Conservation (phyloP, 2,113 vertebrate species). For the Galbula dea region DNA sequence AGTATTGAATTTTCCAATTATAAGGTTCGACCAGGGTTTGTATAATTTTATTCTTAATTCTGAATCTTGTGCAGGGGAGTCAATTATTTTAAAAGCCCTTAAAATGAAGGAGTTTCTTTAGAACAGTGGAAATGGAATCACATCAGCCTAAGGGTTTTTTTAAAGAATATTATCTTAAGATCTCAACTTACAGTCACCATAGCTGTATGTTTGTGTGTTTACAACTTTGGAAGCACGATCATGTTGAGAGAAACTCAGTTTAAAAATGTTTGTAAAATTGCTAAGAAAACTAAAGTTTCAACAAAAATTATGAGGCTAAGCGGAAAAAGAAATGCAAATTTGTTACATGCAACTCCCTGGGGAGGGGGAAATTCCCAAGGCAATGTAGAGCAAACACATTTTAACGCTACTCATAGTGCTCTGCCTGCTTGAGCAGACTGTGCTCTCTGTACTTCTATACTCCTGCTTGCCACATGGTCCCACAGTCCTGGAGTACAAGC, state of each 20-base stretch:
- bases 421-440: not conserved
- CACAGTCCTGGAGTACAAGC: not conserved
- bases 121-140: not conserved
- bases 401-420: not conserved
- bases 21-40: not conserved
- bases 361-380: not conserved
- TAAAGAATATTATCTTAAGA: not conserved
- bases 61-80: not conserved
- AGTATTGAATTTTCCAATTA: not conserved
- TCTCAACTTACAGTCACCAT: not conserved
- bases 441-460: not conserved
- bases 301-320: not conserved
- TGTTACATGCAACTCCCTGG: fast-evolving
- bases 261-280: not conserved
- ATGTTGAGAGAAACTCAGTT: not conserved
- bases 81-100: not conserved
- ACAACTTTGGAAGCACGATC: not conserved
- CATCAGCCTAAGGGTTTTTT: not conserved
- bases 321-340: not conserved
- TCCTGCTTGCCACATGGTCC: not conserved
- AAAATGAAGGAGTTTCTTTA: not conserved
- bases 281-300: not conserved
- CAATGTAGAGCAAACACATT: not conserved
- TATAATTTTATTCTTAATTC: not conserved
- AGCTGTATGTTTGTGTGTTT: not conserved